These are phyloP conservation scores for Anodontia alba DNA, from an alignment of 2,888 invertebrate genomes.

Conservation along the genomic window DNA sequence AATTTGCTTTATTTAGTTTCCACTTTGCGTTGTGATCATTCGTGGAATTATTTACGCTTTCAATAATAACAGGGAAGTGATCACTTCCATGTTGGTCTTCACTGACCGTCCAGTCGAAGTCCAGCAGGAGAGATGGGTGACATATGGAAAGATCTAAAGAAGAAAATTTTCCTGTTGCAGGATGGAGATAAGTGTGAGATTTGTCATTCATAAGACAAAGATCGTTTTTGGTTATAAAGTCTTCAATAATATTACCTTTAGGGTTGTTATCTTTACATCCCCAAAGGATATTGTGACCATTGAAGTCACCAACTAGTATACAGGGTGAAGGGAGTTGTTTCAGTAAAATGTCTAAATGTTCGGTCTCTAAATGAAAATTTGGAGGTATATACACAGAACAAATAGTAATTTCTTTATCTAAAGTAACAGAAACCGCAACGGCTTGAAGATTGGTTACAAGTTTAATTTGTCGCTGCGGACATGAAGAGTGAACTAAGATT, in stretches of 20 bases:
- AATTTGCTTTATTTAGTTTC: conserved; percentile 7
- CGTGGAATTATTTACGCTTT: neutral
- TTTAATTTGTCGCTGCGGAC: neutral
- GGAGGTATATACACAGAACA: neutral
- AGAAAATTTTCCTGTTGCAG: neutral
- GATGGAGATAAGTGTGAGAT: neutral
- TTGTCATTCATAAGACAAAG: neutral
- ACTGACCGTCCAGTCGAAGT: neutral
- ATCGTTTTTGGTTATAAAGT: neutral
- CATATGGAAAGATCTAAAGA: neutral
- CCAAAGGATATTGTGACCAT: neutral
- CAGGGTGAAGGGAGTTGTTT: neutral
- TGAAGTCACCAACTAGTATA: neutral
- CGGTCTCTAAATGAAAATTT: neutral
- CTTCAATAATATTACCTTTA: neutral
- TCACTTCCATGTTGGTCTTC: neutral
- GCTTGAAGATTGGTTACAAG: neutral
- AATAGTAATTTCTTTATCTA: neutral
- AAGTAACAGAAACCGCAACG: neutral
- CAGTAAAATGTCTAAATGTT: neutral
- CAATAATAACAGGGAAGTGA: neutral
- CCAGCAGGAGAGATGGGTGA: neutral
- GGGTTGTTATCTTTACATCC: neutral
- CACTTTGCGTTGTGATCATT: neutral
- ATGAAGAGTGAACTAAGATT: neutral